A percentile compares a stretch with the other conserved stretches of the same genome.
Evolutionary conservation across 2,113 vertebrate species (phyloP).

Genomic region (Coturnix japonica): DNA sequence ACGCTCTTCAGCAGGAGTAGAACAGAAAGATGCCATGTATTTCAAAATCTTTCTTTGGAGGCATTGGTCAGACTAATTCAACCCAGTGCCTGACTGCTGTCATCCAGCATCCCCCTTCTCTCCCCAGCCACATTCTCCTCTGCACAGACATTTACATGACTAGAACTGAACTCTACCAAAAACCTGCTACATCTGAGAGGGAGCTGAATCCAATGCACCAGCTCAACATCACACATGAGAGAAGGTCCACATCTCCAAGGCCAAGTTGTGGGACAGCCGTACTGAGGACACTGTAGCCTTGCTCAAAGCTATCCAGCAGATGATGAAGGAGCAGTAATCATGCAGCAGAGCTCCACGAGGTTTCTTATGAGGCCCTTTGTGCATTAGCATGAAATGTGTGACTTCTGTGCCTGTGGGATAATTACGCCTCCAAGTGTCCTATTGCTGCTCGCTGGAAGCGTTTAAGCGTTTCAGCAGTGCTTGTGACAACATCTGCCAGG

Average conservation of each 20-base stretch:
- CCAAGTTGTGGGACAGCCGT: neutral
- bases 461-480: constrained; percentile 40
- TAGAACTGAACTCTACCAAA: neutral
- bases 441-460: neutral
- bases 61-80: neutral
- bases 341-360: neutral
- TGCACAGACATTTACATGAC: neutral
- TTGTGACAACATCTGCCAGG: constrained; percentile 62
- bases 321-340: neutral
- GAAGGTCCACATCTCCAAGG: neutral
- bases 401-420: neutral
- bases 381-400: neutral
- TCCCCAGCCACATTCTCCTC: neutral
- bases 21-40: fast-evolving
- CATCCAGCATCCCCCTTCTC: neutral
- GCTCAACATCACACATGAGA: fast-evolving
- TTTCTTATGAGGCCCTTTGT: neutral
- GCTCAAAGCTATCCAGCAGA: neutral
- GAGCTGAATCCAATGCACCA: neutral
- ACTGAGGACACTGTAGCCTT: neutral
- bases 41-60: neutral
- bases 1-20: neutral
- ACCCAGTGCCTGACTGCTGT: neutral
- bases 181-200: neutral
- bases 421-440: neutral